Conservation (phyloP, 2,888 invertebrate genomes). For the Vandiemenella viatica region DNA sequence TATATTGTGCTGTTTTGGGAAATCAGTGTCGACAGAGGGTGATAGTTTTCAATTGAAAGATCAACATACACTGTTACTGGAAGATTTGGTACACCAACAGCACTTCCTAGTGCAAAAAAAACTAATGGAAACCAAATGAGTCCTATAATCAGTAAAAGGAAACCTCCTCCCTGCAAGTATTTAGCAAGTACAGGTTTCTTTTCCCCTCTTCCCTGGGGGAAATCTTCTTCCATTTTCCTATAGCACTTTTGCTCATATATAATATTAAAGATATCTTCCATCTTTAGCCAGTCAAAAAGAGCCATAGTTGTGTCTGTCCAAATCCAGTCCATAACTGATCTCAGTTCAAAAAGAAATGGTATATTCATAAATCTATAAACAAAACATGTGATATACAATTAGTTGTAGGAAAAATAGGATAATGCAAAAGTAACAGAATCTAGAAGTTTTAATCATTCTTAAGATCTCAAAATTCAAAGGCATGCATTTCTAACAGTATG, state of each 20-base stretch:
- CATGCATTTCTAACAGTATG: no score
- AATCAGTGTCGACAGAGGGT: constrained; percentile 80
- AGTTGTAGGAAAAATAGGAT: no score
- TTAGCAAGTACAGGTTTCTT: constrained; percentile 69
- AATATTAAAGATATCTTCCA: constrained; percentile 98
- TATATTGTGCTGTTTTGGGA: constrained; percentile 51
- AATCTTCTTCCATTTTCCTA: constrained; percentile 70
- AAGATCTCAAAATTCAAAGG: no score
- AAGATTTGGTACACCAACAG: constrained; percentile 76
- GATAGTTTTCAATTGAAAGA: constrained; percentile 77
- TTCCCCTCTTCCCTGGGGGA: constrained; percentile 79
- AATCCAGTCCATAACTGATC: constrained; percentile 98
- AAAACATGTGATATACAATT: constrained; percentile 1
- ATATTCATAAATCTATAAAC: constrained; percentile 71
- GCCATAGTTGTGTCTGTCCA: constrained; percentile 99
- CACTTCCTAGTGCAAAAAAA: constrained; percentile 85
- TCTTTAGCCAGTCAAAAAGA: constrained; percentile 95
- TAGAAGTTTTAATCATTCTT: no score
- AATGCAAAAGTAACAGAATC: no score
- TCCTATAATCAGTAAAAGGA: constrained; percentile 74
- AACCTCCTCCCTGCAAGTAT: constrained; percentile 79
- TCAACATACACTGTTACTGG: constrained; percentile 73
- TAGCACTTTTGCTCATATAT: constrained; percentile 89
- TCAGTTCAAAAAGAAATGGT: constrained; percentile 91
- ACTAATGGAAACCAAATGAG: constrained; percentile 97